phyloP scores from a whole-genome alignment of 2,888 invertebrate species.

The Oscheius sp. region DNA sequence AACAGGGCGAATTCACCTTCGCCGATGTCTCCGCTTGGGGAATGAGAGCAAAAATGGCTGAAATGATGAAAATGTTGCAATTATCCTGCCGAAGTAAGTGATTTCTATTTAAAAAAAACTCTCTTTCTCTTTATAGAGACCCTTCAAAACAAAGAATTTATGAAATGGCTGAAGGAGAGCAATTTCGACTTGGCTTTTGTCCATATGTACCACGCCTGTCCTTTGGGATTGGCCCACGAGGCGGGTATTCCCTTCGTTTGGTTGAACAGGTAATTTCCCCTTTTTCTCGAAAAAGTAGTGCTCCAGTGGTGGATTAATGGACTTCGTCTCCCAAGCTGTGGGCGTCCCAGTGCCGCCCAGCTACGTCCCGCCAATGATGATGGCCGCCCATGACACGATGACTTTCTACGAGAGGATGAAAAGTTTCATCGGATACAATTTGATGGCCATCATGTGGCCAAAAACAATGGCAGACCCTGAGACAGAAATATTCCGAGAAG shows the following conservation, averaged over 20 bases:
- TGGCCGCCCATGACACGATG: slow-evolving; percentile 60
- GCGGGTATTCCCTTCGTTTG: slow-evolving; percentile 67
- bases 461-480: slow-evolving; percentile 38
- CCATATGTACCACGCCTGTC: slow-evolving; percentile 64
- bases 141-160: slow-evolving; percentile 47
- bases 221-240: slow-evolving; percentile 62
- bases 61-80: slow-evolving; percentile 5
- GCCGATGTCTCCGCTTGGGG: slow-evolving; percentile 9
- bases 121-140: slow-evolving; percentile 28
- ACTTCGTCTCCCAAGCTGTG: slow-evolving; percentile 53
- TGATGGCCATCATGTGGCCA: slow-evolving; percentile 39
- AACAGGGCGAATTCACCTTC: slow-evolving; percentile 19
- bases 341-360: slow-evolving; percentile 63
- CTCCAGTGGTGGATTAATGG: slow-evolving; percentile 57
- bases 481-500: slow-evolving; percentile 50
- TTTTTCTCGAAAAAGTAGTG: background rate
- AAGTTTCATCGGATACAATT: slow-evolving; percentile 57
- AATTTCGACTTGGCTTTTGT: slow-evolving; percentile 66
- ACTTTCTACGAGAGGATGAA: slow-evolving; percentile 60
- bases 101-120: background rate
- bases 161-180: slow-evolving; percentile 49
- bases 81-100: slow-evolving; percentile 22
- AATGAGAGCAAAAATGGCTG: background rate
- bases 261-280: slow-evolving; percentile 47
- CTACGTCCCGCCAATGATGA: slow-evolving; percentile 52